Evolutionary conservation across 2,888 invertebrate genomes (phyloP).

Genomic region (Leistus spinibarbis): DNA sequence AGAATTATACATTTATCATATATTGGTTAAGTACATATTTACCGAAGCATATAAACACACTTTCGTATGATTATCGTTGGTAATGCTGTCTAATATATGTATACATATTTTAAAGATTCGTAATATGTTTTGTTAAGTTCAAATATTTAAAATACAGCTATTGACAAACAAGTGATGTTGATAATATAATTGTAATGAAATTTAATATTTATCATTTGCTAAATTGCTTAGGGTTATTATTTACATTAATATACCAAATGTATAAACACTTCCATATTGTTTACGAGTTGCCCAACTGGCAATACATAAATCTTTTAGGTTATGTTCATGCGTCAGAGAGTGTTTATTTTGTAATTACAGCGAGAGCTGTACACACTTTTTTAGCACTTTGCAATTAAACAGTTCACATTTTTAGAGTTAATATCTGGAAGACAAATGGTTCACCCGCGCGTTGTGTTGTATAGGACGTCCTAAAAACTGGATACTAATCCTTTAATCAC

Average conservation of each 20-base stretch:
- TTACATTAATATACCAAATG: neutral
- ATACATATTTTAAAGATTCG: neutral
- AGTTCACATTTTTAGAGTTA: conserved; percentile 1
- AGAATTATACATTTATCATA: neutral
- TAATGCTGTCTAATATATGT: neutral
- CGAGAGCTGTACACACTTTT: neutral
- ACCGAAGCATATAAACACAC: neutral
- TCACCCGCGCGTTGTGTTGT: neutral
- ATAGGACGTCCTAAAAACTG: conserved; percentile 20
- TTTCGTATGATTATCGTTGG: neutral
- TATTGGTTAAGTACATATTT: neutral
- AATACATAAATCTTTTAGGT: neutral
- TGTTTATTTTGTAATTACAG: neutral
- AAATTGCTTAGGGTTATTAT: neutral
- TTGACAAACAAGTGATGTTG: neutral
- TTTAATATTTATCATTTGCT: neutral
- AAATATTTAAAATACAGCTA: neutral
- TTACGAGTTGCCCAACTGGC: neutral
- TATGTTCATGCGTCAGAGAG: neutral
- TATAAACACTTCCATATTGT: neutral
- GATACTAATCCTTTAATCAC: conserved; percentile 27
- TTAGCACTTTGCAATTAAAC: conserved; percentile 5
- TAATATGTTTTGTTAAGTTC: neutral
- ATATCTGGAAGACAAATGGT: conserved; percentile 14
- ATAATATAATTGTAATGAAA: neutral